Evolutionary conservation across 2,888 invertebrate species (phyloP), one percentile per base, ranked within the genome.

Genomic region (Oxyteleia sp.): DNA sequence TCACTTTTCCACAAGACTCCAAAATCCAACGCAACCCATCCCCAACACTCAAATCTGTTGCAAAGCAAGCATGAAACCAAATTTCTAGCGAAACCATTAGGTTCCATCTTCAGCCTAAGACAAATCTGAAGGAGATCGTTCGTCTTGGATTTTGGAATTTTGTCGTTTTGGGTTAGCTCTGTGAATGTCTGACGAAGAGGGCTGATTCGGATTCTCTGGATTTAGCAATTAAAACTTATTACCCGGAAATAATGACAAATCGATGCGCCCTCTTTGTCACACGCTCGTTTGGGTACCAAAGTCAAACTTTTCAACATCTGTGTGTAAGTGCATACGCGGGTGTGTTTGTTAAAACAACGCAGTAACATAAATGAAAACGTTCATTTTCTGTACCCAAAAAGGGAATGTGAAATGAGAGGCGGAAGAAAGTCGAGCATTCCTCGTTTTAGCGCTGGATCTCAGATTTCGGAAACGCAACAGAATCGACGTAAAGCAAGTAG

Each of bases 271-370:
- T 43, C 69, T 81, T 75, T 63, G 49, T 51, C 41, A 64, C 69
- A 68, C 64, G 4, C 18, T 35, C 75, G 57, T 69, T 61, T 55
- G 55, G 64, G 69, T 75, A 32, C 32, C 75, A 81, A 72, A 80
- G 57, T 68, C 78, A 78, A 84, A 84, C 80, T 84, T 79, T 83
- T 79, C 83, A 83, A 83, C 78, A 83, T 83, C 83, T 83, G 83
- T 83, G 83, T 79, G 83, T 83, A 79, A 83, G 83, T 83, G 83
- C 83, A 79, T 79, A 75, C 83, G 69, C 75, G 83, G 69, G 79
- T 83, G 83, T 79, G 83, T 75, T 20, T 64, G 68, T 74, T 63
- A 45, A 49, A 72, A 66, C 38, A 66, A 45, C 59, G 72, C 59
- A 45, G 72, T 18, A 74, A 81, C 23, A 61, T 47, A 74, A 72